Conservation (phyloP, 2,113 vertebrate species). For the Ceyx melanurus region DNA sequence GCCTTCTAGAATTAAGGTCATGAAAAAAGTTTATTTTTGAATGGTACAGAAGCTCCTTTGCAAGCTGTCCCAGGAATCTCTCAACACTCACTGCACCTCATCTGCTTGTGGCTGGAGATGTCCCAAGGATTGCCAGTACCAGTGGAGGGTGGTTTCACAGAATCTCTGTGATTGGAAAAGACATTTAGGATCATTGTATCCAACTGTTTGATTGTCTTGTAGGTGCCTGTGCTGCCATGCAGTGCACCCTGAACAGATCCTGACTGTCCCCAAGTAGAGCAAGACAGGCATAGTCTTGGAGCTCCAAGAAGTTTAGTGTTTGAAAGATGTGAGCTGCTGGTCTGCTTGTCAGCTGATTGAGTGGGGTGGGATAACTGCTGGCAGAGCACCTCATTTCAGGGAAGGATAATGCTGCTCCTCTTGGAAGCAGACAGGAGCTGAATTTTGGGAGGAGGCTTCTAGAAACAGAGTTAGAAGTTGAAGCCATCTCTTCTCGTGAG, state of each 20-base stretch:
- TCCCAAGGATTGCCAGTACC: not conserved
- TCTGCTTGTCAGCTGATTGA: not conserved
- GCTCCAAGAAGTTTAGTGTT: not conserved
- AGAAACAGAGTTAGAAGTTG: not conserved
- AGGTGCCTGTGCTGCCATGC: not conserved
- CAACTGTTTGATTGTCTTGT: not conserved
- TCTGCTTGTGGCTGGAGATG: not conserved
- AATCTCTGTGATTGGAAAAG: too few relatives aligned
- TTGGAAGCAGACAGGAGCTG: fast-evolving
- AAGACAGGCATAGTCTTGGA: fast-evolving
- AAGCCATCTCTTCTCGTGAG: not conserved
- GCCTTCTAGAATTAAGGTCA: not conserved
- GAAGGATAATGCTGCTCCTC: fast-evolving
- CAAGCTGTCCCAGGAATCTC: not conserved
- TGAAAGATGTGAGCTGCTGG: not conserved
- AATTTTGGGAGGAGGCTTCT: not conserved
- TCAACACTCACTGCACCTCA: too few relatives aligned
- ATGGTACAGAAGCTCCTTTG: not conserved
- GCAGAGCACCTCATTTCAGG: fast-evolving
- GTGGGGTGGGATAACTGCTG: not conserved
- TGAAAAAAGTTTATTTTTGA: not conserved
- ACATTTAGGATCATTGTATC: too few relatives aligned
- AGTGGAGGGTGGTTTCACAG: fast-evolving
- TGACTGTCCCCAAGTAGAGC: not conserved
- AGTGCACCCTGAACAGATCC: not conserved